Conservation (phyloP, 2,797 vertebrate species). For the Neopelma chrysocephalum region DNA sequence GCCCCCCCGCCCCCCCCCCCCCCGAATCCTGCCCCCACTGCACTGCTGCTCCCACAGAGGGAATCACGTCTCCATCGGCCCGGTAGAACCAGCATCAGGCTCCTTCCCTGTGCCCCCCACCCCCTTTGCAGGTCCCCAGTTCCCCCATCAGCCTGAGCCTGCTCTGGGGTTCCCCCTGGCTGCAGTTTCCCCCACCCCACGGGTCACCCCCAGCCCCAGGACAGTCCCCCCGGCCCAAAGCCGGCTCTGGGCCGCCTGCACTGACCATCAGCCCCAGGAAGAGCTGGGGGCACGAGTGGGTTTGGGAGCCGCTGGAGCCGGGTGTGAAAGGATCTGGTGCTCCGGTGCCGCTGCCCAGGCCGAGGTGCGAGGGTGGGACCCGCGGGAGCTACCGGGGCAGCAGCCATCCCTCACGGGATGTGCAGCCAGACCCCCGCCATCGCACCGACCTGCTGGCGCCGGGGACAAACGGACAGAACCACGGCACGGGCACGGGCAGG, state of each 20-base stretch:
- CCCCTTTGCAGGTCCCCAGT: background rate
- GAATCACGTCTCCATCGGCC: rapidly evolving
- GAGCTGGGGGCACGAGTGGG: background rate
- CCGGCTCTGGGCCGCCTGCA: background rate
- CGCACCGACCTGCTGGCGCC: background rate
- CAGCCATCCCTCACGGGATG: background rate
- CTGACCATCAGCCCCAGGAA: background rate
- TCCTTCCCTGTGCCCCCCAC: rapidly evolving
- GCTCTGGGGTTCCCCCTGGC: background rate
- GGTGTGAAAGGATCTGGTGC: too few relatives aligned
- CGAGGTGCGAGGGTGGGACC: background rate
- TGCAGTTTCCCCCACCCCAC: background rate
- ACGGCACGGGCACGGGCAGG: background rate
- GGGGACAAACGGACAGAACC: background rate
- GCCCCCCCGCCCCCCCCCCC: background rate
- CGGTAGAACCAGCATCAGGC: rapidly evolving
- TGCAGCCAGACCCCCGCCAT: background rate
- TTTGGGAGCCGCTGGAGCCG: background rate
- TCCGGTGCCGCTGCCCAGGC: background rate
- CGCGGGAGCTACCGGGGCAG: background rate
- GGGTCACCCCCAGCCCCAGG: background rate
- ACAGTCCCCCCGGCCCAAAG: background rate
- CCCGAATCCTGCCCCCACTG: rapidly evolving
- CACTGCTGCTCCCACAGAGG: background rate
- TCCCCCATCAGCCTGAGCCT: background rate